These are phyloP conservation scores for Trididemnum clinides DNA, from an alignment of 23 tunicate species.

Conservation along the genomic window DNA sequence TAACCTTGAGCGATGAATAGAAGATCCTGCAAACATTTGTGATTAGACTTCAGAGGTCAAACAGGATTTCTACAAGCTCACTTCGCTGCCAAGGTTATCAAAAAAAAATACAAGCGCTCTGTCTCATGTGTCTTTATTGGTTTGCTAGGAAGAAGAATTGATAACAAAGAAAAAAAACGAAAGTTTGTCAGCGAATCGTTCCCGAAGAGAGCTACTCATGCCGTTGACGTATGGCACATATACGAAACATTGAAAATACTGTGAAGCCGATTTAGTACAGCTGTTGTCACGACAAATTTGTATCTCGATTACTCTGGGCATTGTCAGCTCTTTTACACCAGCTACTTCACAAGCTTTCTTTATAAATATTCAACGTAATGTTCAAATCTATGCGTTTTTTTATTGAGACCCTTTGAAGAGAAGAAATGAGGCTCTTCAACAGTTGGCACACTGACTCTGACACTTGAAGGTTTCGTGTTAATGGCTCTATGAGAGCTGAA, in stretches of 20 bases:
- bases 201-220: conserved; percentile 10
- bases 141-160: conserved; percentile 12
- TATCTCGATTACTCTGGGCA: conserved; percentile 2
- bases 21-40: conserved; percentile 27
- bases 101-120: conserved; percentile 1
- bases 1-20: conserved; percentile 1
- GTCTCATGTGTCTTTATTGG: conserved; percentile 10
- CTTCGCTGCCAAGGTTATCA: conserved; percentile 5
- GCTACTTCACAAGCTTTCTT: conserved; percentile 35
- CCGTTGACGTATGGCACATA: conserved; percentile 28
- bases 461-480: conserved; percentile 16
- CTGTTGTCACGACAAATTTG: neutral
- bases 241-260: neutral
- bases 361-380: conserved; percentile 14
- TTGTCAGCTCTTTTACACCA: conserved; percentile 1
- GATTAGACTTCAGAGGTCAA: conserved; percentile 4
- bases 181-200: conserved; percentile 22
- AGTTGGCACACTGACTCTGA: conserved; percentile 15
- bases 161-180: conserved; percentile 25
- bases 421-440: conserved; percentile 40
- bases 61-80: neutral
- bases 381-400: conserved; percentile 3
- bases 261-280: conserved; percentile 9
- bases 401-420: conserved; percentile 13
- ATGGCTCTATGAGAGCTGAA: conserved; percentile 10